Conservation (phyloP, 2,113 vertebrate species). For the Tetrao urogallus region DNA sequence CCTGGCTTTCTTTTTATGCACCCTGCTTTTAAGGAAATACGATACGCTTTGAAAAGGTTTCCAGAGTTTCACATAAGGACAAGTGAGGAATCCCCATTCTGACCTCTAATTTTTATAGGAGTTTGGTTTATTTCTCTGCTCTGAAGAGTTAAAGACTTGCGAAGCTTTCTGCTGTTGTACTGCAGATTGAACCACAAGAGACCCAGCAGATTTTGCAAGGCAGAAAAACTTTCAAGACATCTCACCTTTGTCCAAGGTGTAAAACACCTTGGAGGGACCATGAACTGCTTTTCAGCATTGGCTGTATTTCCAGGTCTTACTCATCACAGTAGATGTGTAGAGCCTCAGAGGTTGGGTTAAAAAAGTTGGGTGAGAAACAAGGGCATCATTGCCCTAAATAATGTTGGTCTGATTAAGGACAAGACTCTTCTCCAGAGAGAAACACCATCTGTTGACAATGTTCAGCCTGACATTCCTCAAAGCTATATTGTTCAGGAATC, state of each 20-base stretch:
- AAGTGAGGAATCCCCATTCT: not conserved
- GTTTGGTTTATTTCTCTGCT: not conserved
- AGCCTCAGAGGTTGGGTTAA: not conserved
- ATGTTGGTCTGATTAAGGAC: not conserved
- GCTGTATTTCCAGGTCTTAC: not conserved
- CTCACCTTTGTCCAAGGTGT: not conserved
- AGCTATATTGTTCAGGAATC: slow-evolving; percentile 35
- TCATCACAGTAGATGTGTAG: not conserved
- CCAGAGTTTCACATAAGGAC: not conserved
- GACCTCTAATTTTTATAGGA: not conserved
- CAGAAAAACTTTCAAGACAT: not conserved
- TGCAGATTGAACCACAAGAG: not conserved
- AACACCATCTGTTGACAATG: slow-evolving; percentile 24
- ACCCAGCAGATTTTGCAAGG: not conserved
- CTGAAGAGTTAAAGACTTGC: not conserved
- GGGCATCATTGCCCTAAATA: not conserved
- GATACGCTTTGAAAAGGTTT: not conserved
- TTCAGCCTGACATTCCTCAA: not conserved
- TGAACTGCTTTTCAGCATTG: not conserved
- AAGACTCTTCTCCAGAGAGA: not conserved
- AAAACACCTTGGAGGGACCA: not conserved
- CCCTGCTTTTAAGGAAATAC: not conserved
- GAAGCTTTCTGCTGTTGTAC: not conserved
- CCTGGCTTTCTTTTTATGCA: not conserved
- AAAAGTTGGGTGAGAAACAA: not conserved